Percentiles rank a stretch among this genome's conserved stretches.
Conservation (phyloP, 2,888 invertebrate species). For the Julus scandinavius region DNA sequence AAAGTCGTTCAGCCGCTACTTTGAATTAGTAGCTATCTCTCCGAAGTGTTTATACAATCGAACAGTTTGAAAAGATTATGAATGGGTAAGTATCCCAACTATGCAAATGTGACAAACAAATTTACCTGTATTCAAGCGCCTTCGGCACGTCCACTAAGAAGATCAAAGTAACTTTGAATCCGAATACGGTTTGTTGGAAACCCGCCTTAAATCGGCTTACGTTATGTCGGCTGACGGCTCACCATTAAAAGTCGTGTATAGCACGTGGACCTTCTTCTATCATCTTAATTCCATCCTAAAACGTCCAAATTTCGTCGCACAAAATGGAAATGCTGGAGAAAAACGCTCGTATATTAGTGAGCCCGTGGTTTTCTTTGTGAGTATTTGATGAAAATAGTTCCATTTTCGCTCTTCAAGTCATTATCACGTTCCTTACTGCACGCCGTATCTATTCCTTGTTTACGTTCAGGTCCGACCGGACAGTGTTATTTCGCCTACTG, state of each 20-base stretch:
- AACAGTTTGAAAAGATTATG: too few relatives aligned
- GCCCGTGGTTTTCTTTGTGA: slow-evolving; percentile 4
- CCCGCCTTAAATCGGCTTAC: neutral
- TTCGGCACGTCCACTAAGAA: too few relatives aligned
- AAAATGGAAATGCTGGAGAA: too few relatives aligned
- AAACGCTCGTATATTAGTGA: neutral
- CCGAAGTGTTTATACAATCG: too few relatives aligned
- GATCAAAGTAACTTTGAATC: too few relatives aligned
- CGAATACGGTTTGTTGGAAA: too few relatives aligned
- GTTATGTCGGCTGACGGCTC: neutral
- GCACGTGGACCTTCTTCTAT: too few relatives aligned
- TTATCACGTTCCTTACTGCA: neutral
- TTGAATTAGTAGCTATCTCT: neutral
- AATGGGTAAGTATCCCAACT: too few relatives aligned
- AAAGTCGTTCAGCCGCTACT: too few relatives aligned
- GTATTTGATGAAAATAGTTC: neutral
- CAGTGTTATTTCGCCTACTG: neutral
- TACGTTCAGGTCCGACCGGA: neutral
- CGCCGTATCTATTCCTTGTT: neutral
- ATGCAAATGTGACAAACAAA: too few relatives aligned
- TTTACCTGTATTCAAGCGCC: too few relatives aligned
- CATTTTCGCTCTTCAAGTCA: neutral
- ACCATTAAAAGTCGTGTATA: neutral
- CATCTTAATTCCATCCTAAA: neutral
- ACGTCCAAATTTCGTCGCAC: neutral